A percentile compares a stretch with the other conserved stretches of the same genome.
phyloP scores from a whole-genome alignment of 2,113 vertebrate species.

The Formicarius rufipectus region DNA sequence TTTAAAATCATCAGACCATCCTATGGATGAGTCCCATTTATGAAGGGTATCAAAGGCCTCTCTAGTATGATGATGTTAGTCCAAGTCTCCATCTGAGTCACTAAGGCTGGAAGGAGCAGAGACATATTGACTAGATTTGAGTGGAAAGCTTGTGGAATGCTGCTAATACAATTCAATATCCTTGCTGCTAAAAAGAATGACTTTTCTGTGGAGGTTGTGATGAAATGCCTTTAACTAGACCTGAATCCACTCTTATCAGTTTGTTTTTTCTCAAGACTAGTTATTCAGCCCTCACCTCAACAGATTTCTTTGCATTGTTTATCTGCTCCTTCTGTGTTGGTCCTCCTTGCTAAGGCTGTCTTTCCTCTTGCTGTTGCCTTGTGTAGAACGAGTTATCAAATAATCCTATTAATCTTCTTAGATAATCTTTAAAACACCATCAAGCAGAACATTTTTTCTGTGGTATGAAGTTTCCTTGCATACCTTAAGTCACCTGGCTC shows the following conservation, averaged over 20 bases:
- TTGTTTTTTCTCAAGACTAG: neutral
- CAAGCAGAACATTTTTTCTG: neutral
- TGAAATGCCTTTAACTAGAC: neutral
- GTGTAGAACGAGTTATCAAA: neutral
- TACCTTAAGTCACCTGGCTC: neutral
- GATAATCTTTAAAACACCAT: neutral
- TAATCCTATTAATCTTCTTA: neutral
- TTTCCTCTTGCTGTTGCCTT: neutral
- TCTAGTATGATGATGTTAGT: neutral
- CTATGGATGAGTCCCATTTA: neutral
- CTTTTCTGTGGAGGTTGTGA: neutral
- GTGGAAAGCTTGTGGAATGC: neutral
- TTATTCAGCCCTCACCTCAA: neutral
- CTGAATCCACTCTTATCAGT: neutral
- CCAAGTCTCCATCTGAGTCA: neutral
- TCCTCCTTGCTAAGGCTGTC: neutral
- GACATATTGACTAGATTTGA: neutral
- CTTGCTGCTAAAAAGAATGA: neutral
- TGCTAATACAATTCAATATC: neutral
- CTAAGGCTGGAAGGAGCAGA: neutral
- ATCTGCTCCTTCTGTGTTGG: neutral
- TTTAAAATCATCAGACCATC: neutral
- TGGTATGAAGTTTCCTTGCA: neutral
- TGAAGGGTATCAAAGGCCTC: neutral
- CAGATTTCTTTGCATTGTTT: neutral